These are phyloP conservation scores for Dicrurus megarhynchus DNA, from an alignment of 2,113 vertebrate species.

Conservation along the genomic window DNA sequence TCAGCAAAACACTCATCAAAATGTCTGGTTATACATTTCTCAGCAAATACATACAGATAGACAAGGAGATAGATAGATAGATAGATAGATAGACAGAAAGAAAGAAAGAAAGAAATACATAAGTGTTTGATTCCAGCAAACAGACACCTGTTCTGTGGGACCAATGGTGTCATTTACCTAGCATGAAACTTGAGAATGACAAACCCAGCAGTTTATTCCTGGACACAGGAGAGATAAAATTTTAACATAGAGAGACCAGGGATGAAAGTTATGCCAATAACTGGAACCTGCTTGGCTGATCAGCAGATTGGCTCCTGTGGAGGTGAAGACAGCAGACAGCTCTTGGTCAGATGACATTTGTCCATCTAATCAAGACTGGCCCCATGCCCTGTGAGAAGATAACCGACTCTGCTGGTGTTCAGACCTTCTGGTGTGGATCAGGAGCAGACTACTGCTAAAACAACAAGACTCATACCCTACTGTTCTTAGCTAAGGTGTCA, in stretches of 20 bases:
- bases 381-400: not conserved
- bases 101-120: fast-evolving
- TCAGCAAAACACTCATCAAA: not conserved
- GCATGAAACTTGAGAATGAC: not conserved
- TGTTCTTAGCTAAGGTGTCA: not conserved
- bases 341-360: not conserved
- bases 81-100: not conserved
- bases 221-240: not conserved
- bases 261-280: not conserved
- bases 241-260: not conserved
- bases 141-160: not conserved
- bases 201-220: not conserved
- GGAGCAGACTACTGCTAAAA: not conserved
- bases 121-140: not conserved
- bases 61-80: not conserved
- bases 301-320: not conserved
- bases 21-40: not conserved
- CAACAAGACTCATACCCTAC: not conserved
- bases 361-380: not conserved
- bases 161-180: not conserved
- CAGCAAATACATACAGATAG: not conserved
- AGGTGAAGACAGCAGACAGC: not conserved
- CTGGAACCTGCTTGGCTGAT: not conserved
- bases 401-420: not conserved
- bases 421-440: not conserved